Evolutionary conservation across 2,888 invertebrate species (phyloP), one percentile per base, ranked within the genome.

Genomic region (Lottia gigantea): DNA sequence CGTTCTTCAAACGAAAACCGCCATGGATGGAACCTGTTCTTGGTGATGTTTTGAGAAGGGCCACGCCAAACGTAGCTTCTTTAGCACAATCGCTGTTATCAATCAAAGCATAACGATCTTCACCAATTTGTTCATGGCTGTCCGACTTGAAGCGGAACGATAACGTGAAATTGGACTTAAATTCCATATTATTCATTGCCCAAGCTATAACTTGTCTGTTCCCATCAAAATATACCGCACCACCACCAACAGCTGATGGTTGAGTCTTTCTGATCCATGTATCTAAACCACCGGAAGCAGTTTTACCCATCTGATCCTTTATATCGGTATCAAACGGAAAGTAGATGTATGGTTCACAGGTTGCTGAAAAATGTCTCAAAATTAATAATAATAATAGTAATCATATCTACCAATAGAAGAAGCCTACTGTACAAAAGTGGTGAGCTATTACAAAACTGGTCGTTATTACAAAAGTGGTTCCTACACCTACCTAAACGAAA

Each of bases 41-140:
- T 4, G 47, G 31, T 23, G 68, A 64, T 0, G 70, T 67, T 14
- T 46, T 62, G 63, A 75, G 65, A 45, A 73, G 45, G n/a, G 77
- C 77, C 45, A 74, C 72, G 2, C 77, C 77, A 55, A 77, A 77
- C 8, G 77, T 76, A 11, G 77, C 77, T 40, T 76, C 75, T 62
- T 76, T 74, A 15, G 76, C 74, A 61, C 77, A 77, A 67, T 77
- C 77, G 55, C 77, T 77, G 73, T 77, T 77, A 71, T 77, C 77
- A 7, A 77, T 70, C 14, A 76, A 62, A 15, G 74, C 74, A 62
- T 67, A 74, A 64, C 71, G 64, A 47, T 67, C 67, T 15, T 64
- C 67, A 19, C 68, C 62, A 16, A 46, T 55, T 4, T n/a, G 46
- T 26, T 49, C 45, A n/a, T 31, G 15, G 11, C 49, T 19, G 40